phyloP scores from a whole-genome alignment of 2,113 vertebrate species.

The Gadus chalcogrammus region DNA sequence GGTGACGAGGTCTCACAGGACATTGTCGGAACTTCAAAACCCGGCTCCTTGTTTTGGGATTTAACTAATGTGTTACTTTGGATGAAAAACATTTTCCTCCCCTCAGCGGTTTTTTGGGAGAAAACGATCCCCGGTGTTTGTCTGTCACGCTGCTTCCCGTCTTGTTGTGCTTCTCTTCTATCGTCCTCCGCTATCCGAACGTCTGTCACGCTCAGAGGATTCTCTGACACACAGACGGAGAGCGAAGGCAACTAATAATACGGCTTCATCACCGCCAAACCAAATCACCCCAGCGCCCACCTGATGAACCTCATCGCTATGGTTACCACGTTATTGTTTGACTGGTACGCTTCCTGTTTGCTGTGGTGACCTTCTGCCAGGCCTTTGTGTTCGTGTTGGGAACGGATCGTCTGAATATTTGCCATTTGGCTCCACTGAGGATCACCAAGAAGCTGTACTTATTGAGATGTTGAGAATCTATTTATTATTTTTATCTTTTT shows the following conservation, averaged over 20 bases:
- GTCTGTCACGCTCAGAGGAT: conserved; percentile 34
- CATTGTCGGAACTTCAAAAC: conserved; percentile 40
- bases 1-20: neutral
- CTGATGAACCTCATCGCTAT: conserved; percentile 15
- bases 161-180: conserved; percentile 27
- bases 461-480: too few species aligned
- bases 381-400: too few species aligned
- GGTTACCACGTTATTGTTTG: too few species aligned
- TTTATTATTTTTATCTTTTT: too few species aligned
- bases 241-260: conserved; percentile 38
- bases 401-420: too few species aligned
- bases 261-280: conserved; percentile 29
- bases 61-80: conserved; percentile 48
- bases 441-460: too few species aligned
- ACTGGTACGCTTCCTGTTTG: conserved; percentile 14
- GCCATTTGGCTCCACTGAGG: too few species aligned
- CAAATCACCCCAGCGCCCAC: conserved; percentile 21
- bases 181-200: conserved; percentile 38
- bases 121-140: conserved; percentile 37
- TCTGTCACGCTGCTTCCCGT: conserved; percentile 38
- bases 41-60: conserved; percentile 29
- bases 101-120: conserved; percentile 27
- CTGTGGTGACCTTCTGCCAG: conserved; percentile 11
- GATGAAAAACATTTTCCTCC: conserved; percentile 34
- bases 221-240: conserved; percentile 21